phyloP scores from a whole-genome alignment of 2,113 vertebrate genomes.

The Damaliscus lunatus region DNA sequence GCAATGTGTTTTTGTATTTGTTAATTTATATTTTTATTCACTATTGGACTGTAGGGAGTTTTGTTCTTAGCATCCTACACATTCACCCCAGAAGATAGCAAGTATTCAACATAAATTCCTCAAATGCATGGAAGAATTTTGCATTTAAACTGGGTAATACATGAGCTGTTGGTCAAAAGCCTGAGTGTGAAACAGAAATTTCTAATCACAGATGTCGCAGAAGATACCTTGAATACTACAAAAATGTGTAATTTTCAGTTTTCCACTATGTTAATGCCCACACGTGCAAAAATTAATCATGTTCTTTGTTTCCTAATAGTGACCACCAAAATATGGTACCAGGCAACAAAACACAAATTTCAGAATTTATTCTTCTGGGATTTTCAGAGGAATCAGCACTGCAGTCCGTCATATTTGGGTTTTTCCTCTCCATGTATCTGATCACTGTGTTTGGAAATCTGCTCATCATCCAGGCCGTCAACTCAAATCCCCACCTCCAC shows the following conservation, averaged over 20 bases:
- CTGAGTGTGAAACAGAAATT: neutral
- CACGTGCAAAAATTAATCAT: neutral
- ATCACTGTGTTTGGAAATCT: conserved; percentile 8
- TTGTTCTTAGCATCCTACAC: neutral
- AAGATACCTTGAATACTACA: neutral
- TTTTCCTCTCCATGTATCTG: neutral
- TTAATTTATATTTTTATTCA: neutral
- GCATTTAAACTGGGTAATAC: neutral
- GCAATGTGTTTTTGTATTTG: neutral
- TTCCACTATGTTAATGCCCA: neutral
- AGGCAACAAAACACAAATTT: neutral
- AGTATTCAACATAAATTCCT: neutral
- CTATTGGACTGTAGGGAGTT: neutral
- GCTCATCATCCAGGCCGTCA: neutral
- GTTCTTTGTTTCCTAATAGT: neutral
- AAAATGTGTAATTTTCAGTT: neutral
- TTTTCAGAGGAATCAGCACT: neutral
- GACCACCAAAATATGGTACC: neutral
- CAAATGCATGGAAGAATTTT: neutral
- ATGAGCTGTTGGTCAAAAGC: neutral
- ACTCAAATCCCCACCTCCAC: neutral
- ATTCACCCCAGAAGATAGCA: neutral
- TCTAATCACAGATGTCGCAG: neutral
- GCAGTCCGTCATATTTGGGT: neutral
- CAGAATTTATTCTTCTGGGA: neutral